Base-by-base conservation (phyloP, 2,113 vertebrate species). In the Cryptomyrus ogoouensis region DNA sequence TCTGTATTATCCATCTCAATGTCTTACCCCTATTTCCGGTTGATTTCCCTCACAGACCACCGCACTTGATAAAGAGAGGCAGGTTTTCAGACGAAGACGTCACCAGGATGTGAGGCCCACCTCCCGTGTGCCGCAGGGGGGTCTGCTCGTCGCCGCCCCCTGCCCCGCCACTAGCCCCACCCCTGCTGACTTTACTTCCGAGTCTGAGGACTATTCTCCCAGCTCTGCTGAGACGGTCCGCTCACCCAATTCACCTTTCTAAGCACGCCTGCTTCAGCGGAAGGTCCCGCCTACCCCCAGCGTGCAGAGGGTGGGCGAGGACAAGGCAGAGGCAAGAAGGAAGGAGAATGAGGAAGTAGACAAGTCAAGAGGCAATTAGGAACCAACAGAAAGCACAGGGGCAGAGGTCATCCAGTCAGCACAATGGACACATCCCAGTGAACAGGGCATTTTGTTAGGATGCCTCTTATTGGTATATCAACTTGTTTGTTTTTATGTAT, bases 21-120 rank as follows among this genome's bases (percentile, higher is more conserved):
- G 44, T n/a, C 83, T 84, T 96, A 94, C 96, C 94, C 3, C 50
- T 27, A 94, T 96, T 96, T 97, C 95, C 95, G 96, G 95, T 50
- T 95, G 95, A 95, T 95, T 94, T 95, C 94, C 50, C 85, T 50
- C 47, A 19, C 96, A 99, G 98, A 98, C 97, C 97, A 99, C 98
- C 96, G 96, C 98, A 97, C 98, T 99, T 97, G 98, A 99, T 98
- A 99, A 99, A 96, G 98, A 99, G 97, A 97, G 97, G 97, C 98
- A 99, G 97, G 96, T 98, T 97, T 97, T 99, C 97, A 93, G 97
- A 97, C 96, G 97, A 98, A 97, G 98, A 98, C 96, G 97, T 97
- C 93, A 98, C 97, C 96, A 96, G 96, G 97, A 99, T 97, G 97
- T 98, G 94, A 98, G 94, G 92, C 93, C 93, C 89, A 47, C 92